phyloP scores from a whole-genome alignment of 1,140 invertebrate species.

The Pseudomyrmex cubaensis region DNA sequence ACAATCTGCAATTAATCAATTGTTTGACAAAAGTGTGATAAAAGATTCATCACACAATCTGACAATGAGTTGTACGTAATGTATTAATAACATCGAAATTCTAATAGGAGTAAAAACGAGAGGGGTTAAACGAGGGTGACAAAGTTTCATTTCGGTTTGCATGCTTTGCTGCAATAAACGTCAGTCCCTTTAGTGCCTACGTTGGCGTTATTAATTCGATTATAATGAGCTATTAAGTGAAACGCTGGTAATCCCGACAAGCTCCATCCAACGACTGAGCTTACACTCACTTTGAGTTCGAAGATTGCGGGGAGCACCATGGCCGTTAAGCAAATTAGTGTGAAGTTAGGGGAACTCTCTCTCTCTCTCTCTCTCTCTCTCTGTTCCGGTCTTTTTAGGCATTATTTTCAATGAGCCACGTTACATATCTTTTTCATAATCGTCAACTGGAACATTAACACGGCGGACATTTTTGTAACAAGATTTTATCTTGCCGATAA shows the following conservation, averaged over 20 bases:
- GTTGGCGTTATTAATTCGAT: conserved; percentile 81
- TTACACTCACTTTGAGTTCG: conserved; percentile 70
- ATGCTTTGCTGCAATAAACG: conserved; percentile 78
- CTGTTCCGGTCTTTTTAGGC: conserved; percentile 40
- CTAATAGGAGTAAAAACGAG: conserved; percentile 44
- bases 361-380: neutral
- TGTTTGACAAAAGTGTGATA: neutral
- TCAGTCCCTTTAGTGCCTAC: conserved; percentile 65
- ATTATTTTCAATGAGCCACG: conserved; percentile 39
- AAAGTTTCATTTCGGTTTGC: conserved; percentile 71
- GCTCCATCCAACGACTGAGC: conserved; percentile 76
- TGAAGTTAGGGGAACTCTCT: conserved; percentile 57
- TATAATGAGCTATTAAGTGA: conserved; percentile 83
- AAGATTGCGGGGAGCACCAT: conserved; percentile 61
- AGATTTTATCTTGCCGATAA: neutral
- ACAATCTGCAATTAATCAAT: neutral
- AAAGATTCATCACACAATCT: neutral
- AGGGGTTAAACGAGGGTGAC: conserved; percentile 50
- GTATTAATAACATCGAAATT: conserved; percentile 29
- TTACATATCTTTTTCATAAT: conserved; percentile 18
- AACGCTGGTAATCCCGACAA: conserved; percentile 79
- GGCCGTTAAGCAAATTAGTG: conserved; percentile 79
- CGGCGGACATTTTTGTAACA: neutral
- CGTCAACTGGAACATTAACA: conserved; percentile 16
- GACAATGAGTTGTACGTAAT: neutral